phyloP scores from a whole-genome alignment of 2,797 vertebrate genomes.

The Moxostoma hubbsi region DNA sequence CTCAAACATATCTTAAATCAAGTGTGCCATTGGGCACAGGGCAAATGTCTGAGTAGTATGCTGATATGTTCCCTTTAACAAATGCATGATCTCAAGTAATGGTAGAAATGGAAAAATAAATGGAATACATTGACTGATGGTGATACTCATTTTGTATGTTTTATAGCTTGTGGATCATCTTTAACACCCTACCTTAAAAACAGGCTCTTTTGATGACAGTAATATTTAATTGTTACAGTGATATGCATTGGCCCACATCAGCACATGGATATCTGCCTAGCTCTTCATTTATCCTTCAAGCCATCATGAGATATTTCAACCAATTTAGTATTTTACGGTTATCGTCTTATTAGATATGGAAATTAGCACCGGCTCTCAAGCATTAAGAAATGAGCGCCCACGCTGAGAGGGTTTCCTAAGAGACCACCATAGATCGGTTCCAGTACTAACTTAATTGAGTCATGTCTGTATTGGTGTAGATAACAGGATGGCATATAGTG shows the following conservation, averaged over 20 bases:
- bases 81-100: not conserved
- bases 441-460: slow-evolving; percentile 19
- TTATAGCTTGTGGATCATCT: not conserved
- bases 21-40: no score
- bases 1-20: no score
- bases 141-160: not conserved
- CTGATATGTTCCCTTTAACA: not conserved
- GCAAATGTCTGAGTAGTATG: not conserved
- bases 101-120: no score
- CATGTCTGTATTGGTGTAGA: slow-evolving; percentile 3
- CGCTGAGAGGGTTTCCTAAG: no score
- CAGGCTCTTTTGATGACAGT: not conserved
- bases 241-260: not conserved
- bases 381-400: no score
- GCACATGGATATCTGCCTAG: not conserved
- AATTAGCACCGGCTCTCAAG: slow-evolving; percentile 11
- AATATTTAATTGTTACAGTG: slow-evolving; percentile 1
- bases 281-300: not conserved
- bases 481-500: not conserved
- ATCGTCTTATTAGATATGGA: slow-evolving; percentile 24
- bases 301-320: slow-evolving; percentile 10
- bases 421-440: not conserved
- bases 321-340: slow-evolving; percentile 25
- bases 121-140: no score
- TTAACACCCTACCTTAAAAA: not conserved